These are phyloP conservation scores for Nephila pilipes DNA, from an alignment of 1,140 invertebrate species.

Conservation along the genomic window DNA sequence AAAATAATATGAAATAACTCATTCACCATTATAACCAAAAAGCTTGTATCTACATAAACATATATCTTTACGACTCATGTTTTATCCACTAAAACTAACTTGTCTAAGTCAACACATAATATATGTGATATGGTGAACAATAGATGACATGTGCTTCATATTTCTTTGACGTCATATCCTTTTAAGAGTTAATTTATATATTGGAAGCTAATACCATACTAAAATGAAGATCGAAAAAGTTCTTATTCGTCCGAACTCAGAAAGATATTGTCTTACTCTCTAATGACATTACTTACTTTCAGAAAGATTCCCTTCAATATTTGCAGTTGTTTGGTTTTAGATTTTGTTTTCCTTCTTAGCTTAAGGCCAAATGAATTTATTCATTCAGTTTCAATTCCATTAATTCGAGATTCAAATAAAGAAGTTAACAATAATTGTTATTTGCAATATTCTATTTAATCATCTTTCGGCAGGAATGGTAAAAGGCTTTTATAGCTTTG, in stretches of 20 bases:
- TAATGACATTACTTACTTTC: background rate
- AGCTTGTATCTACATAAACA: background rate
- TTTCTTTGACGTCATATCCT: slow-evolving; percentile 5
- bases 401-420: too few species aligned
- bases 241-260: background rate
- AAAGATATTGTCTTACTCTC: background rate
- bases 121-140: background rate
- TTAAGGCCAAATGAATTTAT: background rate
- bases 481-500: too few species aligned
- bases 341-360: background rate
- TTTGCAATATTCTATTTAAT: too few species aligned
- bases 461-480: too few species aligned
- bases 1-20: too few species aligned
- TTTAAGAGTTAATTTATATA: background rate
- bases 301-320: background rate
- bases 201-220: background rate
- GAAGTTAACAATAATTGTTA: too few species aligned
- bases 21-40: background rate
- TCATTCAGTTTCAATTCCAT: background rate
- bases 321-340: background rate
- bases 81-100: background rate
- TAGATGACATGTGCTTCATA: background rate
- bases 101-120: background rate
- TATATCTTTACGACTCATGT: background rate
- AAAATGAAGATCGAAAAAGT: background rate